Conservation (phyloP, 2,797 vertebrate species). For the Petrocephalus sullivani region DNA sequence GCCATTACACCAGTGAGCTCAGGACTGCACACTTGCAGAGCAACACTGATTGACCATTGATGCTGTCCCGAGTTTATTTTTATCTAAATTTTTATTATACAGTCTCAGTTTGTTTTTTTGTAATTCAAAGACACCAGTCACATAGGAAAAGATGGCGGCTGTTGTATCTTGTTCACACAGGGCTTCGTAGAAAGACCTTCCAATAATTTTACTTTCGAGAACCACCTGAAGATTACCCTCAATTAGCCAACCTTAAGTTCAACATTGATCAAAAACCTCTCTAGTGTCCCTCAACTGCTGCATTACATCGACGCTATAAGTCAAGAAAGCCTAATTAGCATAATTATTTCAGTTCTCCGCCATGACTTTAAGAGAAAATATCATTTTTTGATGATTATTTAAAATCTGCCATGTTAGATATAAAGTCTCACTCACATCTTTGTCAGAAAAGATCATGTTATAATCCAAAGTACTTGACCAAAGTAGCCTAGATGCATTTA, state of each 20-base stretch:
- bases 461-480: neutral
- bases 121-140: conserved; percentile 59
- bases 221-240: neutral
- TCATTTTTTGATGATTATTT: neutral
- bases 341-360: neutral
- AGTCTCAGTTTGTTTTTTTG: conserved; percentile 39
- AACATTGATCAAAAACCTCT: neutral
- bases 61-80: conserved; percentile 49
- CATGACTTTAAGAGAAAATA: neutral
- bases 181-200: neutral
- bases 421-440: neutral
- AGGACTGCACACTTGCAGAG: conserved; percentile 49
- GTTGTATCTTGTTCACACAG: neutral
- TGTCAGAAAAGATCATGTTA: neutral
- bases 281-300: neutral
- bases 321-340: conserved; percentile 18
- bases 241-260: neutral
- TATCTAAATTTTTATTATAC: conserved; percentile 41
- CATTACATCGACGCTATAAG: conserved; percentile 31
- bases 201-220: neutral
- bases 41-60: conserved; percentile 56
- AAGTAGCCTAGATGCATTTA: neutral
- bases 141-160: conserved; percentile 27
- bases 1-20: conserved; percentile 51
- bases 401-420: neutral